Conservation (phyloP, 1,140 invertebrate genomes). For the Drosophila kepulauana region DNA sequence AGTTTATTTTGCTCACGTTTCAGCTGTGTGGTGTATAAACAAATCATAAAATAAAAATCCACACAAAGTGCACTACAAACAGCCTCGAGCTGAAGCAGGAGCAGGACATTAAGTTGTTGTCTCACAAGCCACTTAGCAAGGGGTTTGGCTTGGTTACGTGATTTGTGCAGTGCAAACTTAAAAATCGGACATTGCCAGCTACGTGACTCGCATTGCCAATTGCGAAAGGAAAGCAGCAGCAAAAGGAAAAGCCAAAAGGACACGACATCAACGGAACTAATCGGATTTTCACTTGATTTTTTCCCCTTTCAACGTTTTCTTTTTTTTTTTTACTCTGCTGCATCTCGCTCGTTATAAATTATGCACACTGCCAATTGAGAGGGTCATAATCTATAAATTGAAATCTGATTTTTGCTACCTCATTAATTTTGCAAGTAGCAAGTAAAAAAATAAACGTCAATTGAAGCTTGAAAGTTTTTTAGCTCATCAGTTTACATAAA, state of each 20-base stretch:
- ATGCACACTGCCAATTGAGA: slow-evolving; percentile 69
- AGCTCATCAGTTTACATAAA: slow-evolving; percentile 47
- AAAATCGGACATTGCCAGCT: slow-evolving; percentile 74
- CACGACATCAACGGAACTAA: slow-evolving; percentile 61
- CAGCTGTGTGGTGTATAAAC: slow-evolving; percentile 59
- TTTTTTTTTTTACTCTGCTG: neutral
- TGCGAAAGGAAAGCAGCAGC: slow-evolving; percentile 8
- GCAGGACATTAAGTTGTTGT: slow-evolving; percentile 67
- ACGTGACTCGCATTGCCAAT: slow-evolving; percentile 67
- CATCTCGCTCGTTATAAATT: slow-evolving; percentile 57
- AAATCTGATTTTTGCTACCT: slow-evolving; percentile 78
- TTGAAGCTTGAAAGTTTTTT: slow-evolving; percentile 22
- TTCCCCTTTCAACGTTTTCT: neutral
- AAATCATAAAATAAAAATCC: slow-evolving; percentile 82
- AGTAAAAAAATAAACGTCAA: slow-evolving; percentile 33
- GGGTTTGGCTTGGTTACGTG: slow-evolving; percentile 58
- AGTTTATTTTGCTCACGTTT: slow-evolving; percentile 49
- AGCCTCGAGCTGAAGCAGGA: slow-evolving; percentile 70
- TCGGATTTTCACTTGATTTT: slow-evolving; percentile 50
- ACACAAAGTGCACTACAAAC: slow-evolving; percentile 79
- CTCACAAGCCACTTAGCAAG: neutral
- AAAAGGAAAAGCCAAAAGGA: slow-evolving; percentile 20
- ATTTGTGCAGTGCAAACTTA: slow-evolving; percentile 80
- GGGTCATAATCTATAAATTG: slow-evolving; percentile 71
- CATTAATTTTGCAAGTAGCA: slow-evolving; percentile 62